Evolutionary conservation across 2,797 vertebrate genomes (phyloP).

Genomic region (Acropternis orthonyx): DNA sequence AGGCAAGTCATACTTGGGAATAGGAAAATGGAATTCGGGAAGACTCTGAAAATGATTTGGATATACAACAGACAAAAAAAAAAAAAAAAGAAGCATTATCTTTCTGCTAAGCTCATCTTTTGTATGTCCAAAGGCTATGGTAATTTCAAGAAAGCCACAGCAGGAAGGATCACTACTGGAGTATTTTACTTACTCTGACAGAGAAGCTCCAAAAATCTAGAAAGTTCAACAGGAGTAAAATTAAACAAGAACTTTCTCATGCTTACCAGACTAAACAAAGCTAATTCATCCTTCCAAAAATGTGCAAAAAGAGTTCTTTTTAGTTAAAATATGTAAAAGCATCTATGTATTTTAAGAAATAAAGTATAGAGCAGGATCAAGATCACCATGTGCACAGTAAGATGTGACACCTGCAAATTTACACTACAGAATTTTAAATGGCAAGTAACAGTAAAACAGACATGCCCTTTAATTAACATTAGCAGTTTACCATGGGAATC

Average conservation of each 20-base stretch:
- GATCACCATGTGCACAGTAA: neutral
- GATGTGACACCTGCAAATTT: neutral
- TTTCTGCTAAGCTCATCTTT: neutral
- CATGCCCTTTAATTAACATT: neutral
- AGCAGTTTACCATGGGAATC: neutral
- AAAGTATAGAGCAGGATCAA: neutral
- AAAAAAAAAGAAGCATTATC: neutral
- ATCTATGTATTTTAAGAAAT: neutral
- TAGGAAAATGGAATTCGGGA: neutral
- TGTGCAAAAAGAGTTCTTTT: neutral
- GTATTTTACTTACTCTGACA: neutral
- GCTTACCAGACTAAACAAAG: neutral
- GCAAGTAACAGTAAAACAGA: neutral
- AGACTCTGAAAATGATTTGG: neutral
- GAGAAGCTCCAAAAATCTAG: neutral
- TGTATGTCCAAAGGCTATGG: neutral
- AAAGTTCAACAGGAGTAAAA: neutral
- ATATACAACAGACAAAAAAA: neutral
- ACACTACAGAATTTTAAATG: neutral
- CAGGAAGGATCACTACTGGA: neutral
- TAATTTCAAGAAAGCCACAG: neutral
- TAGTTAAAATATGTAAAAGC: neutral
- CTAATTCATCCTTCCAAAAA: neutral
- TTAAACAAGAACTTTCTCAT: neutral
- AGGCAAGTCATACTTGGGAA: neutral